Evolutionary conservation across 1,140 invertebrate species (phyloP), one percentile per base, ranked within the genome.

Genomic region (Cyclina sinensis): DNA sequence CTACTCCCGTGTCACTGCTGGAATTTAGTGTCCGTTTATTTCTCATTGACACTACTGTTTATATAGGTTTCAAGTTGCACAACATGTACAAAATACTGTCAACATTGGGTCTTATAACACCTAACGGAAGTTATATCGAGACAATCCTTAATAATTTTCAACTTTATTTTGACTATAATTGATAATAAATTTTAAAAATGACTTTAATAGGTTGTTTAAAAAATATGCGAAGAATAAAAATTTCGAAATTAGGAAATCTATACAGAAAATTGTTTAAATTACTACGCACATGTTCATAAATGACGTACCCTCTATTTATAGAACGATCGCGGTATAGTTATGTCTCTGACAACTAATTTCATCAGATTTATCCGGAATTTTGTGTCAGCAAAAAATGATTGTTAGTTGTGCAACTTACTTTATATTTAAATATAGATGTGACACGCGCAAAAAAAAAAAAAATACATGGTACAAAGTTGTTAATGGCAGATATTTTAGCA

Each of bases 91-190:
- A 46, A 51, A 7, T 30, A 1, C 18, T 24, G 37, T n/a, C 5
- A 30, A 48, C n/a, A 24, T 76, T 7, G 24, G 27, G 43, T 43
- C 73, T 43, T 27, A 51, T 18, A 46, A 76, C 73, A 48, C 18
- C 39, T n/a, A 43, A 76, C 73, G 73, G 73, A 76, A 76, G 43
- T 76, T 30, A 39, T 46, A 43, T 9, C 73, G 43, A 48, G 27
- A 76, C 27, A 18, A 14, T 24, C 21, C 18, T 7, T 11, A 76
- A 30, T 16, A 27, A 7, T 27, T 27, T 24, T 65, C n/a, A 2
- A 3, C 1, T 65, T 12, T 4, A 30, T 24, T 24, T 27, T 3
- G 0, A 27, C 24, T 21, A 32, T 1, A 48, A 48, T 46, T 48
- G 11, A 27, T 76, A 46, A 30, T 24, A 27, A 4, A 46, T 7